A percentile compares a stretch with the other conserved stretches of the same genome.
phyloP scores from a whole-genome alignment of 2,113 vertebrate species.

The Thymallus thymallus region DNA sequence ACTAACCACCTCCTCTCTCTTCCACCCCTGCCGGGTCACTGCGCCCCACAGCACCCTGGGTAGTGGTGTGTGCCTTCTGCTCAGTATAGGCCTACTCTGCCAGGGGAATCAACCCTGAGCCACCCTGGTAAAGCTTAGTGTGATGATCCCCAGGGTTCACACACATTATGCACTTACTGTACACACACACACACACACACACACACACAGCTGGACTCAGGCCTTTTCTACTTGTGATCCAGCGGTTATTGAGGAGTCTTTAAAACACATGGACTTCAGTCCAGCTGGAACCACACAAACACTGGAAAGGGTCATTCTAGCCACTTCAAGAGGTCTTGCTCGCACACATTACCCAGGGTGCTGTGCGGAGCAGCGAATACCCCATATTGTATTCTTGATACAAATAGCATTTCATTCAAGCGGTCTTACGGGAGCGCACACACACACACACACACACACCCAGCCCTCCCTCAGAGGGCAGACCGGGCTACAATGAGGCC shows the following conservation, averaged over 20 bases:
- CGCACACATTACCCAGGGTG: background rate
- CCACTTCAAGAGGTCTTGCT: background rate
- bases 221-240: background rate
- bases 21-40: too few species aligned
- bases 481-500: constrained; percentile 24
- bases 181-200: constrained; percentile 13
- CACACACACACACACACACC: background rate
- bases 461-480: background rate
- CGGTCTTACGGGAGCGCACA: background rate
- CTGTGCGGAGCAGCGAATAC: too few species aligned
- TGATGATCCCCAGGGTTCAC: background rate
- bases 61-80: background rate
- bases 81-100: background rate
- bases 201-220: background rate
- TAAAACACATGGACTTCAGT: background rate
- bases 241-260: background rate
- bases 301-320: background rate
- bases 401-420: too few species aligned
- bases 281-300: background rate
- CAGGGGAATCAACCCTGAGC: background rate
- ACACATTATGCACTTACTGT: background rate
- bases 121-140: background rate
- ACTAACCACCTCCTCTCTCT: background rate
- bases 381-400: too few species aligned
- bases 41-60: background rate